Conservation (phyloP, 2,888 invertebrate species). For the Sceliomorpha sp. region DNA sequence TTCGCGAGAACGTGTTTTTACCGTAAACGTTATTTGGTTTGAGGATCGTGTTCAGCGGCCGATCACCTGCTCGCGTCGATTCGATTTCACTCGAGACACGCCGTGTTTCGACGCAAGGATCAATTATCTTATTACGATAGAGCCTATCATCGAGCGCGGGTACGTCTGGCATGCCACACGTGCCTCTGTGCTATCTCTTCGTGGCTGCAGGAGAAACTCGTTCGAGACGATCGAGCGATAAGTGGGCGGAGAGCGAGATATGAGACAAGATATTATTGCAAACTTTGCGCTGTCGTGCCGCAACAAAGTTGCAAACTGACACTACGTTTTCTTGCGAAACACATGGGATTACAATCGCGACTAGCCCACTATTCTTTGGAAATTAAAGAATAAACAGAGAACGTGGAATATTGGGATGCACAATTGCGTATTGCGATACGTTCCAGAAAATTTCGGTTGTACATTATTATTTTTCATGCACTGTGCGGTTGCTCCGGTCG, state of each 20-base stretch:
- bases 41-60: slow-evolving; percentile 60
- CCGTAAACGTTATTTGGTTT: slow-evolving; percentile 54
- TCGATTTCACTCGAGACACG: slow-evolving; percentile 14
- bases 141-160: slow-evolving; percentile 19
- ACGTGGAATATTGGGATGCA: no score
- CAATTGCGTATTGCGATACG: no score
- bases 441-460: no score
- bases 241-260: slow-evolving; percentile 39
- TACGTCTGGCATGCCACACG: slow-evolving; percentile 36
- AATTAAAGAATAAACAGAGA: no score
- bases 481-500: no score
- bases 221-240: slow-evolving; percentile 45
- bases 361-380: not conserved
- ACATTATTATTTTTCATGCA: no score
- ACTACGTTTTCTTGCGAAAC: slow-evolving; percentile 29
- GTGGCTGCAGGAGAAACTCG: slow-evolving; percentile 27
- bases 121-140: slow-evolving; percentile 43
- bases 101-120: slow-evolving; percentile 18
- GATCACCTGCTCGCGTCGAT: slow-evolving; percentile 51
- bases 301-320: slow-evolving; percentile 40
- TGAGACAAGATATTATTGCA: slow-evolving; percentile 42
- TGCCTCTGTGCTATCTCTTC: slow-evolving; percentile 23
- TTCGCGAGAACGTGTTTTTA: no score
- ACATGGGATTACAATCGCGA: slow-evolving; percentile 34
- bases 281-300: slow-evolving; percentile 29